Evolutionary conservation across 1,140 invertebrate genomes (phyloP).

Genomic region (Drosophila truncata): DNA sequence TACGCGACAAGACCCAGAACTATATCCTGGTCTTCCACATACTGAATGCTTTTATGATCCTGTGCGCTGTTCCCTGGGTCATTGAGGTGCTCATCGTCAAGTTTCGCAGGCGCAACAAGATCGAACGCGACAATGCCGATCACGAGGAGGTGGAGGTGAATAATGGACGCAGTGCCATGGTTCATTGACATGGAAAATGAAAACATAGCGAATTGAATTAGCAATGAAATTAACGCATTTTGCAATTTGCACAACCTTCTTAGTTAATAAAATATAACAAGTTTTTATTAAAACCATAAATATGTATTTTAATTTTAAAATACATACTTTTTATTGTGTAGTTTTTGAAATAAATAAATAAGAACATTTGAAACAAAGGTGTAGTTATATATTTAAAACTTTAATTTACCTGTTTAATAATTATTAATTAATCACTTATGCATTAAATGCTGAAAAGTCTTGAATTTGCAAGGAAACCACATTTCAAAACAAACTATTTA

Average conservation of each 20-base stretch:
- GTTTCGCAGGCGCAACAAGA: conserved; percentile 65
- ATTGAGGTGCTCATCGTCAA: conserved; percentile 73
- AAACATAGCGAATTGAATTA: not conserved
- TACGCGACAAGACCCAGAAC: conserved; percentile 78
- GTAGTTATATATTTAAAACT: not conserved
- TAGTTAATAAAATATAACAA: not conserved
- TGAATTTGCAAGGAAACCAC: not conserved
- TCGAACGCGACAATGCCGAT: conserved; percentile 68
- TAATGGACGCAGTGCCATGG: conserved; percentile 10
- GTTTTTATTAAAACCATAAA: not conserved
- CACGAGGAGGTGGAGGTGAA: conserved; percentile 43
- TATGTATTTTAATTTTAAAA: not conserved
- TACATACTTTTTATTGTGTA: too few relatives aligned
- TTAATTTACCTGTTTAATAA: not conserved
- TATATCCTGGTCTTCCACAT: conserved; percentile 81
- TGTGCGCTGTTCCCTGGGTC: conserved; percentile 80
- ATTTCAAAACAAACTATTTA: too few relatives aligned
- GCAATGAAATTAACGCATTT: not conserved
- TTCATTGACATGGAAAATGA: conserved; percentile 19
- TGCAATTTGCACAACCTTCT: not conserved
- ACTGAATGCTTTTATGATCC: conserved; percentile 80
- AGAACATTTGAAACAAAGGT: not conserved
- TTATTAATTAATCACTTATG: too few relatives aligned
- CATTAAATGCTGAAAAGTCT: not conserved
- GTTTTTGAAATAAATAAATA: not conserved